phyloP scores from a whole-genome alignment of 2,888 invertebrate species.

The Agelastica alni region DNA sequence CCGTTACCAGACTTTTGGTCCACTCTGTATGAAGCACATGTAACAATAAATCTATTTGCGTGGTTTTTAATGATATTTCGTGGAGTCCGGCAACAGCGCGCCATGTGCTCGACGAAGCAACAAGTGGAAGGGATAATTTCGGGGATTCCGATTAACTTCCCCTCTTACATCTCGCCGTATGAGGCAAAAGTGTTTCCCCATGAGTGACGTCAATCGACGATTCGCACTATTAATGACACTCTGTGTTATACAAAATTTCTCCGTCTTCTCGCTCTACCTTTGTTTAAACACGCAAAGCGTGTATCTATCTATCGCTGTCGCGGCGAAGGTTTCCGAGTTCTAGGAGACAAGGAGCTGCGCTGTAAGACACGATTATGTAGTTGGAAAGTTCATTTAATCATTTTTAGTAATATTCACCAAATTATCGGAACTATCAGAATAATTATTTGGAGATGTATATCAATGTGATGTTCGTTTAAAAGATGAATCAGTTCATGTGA shows the following conservation, averaged over 20 bases:
- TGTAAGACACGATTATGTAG: slow-evolving; percentile 19
- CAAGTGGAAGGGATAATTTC: slow-evolving; percentile 12
- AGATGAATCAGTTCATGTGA: slow-evolving; percentile 23
- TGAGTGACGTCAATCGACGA: slow-evolving; percentile 25
- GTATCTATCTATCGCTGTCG: no score
- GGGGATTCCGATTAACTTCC: slow-evolving; percentile 29
- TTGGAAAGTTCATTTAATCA: slow-evolving; percentile 42
- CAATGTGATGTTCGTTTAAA: slow-evolving; percentile 28
- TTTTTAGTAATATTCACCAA: slow-evolving; percentile 33
- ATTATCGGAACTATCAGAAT: slow-evolving; percentile 30
- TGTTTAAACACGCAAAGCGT: no score
- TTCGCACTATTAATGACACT: not conserved
- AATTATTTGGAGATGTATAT: slow-evolving; percentile 27
- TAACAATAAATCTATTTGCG: no score
- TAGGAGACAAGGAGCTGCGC: no score
- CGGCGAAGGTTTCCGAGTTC: no score
- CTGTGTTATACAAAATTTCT: not conserved
- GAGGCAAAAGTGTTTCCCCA: slow-evolving; percentile 25
- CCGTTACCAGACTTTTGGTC: no score
- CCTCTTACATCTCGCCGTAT: slow-evolving; percentile 4
- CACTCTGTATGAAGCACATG: no score
- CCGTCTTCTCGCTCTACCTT: no score
- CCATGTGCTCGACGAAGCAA: slow-evolving; percentile 7
- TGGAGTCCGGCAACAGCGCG: slow-evolving; percentile 10
- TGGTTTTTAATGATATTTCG: no score